These are phyloP conservation scores for Lagopus leucura DNA, from an alignment of 2,113 vertebrate genomes.

Conservation along the genomic window DNA sequence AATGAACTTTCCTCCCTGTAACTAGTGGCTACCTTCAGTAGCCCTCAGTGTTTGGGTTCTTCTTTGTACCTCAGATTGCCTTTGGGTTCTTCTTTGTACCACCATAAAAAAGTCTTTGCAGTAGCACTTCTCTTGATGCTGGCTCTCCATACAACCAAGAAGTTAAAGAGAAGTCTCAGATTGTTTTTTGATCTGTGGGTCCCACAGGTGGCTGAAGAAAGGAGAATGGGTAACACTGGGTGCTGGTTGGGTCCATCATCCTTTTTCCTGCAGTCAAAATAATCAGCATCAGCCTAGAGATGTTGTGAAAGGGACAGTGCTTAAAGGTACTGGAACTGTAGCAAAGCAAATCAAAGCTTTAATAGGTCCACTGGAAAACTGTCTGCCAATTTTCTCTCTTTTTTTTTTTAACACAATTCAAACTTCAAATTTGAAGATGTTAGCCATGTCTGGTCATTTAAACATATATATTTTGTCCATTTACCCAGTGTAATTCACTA, in stretches of 20 bases:
- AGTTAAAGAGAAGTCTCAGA: not conserved
- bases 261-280: not conserved
- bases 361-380: not conserved
- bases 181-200: not conserved
- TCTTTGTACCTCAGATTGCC: not conserved
- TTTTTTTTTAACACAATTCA: not conserved
- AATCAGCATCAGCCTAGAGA: not conserved
- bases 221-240: not conserved
- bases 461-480: not conserved
- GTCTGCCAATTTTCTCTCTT: not conserved
- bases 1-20: not conserved
- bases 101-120: not conserved
- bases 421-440: not conserved
- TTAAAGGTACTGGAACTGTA: not conserved
- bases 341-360: not conserved
- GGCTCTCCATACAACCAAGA: not conserved
- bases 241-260: not conserved
- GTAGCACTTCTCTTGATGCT: not conserved
- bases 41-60: not conserved
- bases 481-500: not conserved
- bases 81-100: not conserved
- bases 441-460: not conserved
- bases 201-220: not conserved
- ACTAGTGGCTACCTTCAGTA: not conserved
- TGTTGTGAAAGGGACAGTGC: not conserved